Conservation (phyloP, 2,113 vertebrate genomes). For the Bujurquina vittata region DNA sequence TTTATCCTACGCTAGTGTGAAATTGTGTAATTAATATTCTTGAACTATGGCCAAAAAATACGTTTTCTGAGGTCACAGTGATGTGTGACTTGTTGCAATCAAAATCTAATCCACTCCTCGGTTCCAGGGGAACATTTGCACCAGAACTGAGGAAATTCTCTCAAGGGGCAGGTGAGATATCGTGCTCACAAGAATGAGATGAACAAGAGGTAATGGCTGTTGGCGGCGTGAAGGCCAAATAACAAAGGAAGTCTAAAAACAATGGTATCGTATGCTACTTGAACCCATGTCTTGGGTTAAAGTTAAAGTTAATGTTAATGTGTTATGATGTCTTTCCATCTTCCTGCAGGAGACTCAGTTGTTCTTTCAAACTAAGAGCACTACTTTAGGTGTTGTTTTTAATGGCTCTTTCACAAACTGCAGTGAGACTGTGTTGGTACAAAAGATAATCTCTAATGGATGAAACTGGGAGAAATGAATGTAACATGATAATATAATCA, state of each 20-base stretch:
- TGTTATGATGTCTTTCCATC: neutral
- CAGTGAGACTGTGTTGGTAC: neutral
- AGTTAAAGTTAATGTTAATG: neutral
- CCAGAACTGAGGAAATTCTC: neutral
- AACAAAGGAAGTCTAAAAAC: conserved; percentile 15
- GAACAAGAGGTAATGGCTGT: neutral
- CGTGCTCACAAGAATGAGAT: neutral
- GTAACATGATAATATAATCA: neutral
- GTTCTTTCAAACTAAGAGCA: neutral
- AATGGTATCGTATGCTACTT: neutral
- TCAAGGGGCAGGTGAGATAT: neutral
- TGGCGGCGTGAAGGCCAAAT: neutral
- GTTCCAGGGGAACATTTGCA: neutral
- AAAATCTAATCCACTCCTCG: too few species aligned
- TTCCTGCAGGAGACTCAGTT: neutral
- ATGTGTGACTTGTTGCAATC: neutral
- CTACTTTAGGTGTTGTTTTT: neutral
- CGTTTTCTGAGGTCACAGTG: neutral
- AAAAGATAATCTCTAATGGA: neutral
- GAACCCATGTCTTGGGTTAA: neutral
- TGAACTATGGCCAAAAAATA: neutral
- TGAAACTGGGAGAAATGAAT: neutral
- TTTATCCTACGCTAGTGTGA: neutral
- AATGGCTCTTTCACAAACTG: neutral
- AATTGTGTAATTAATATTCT: conserved; percentile 2